Base-by-base conservation (phyloP, 1,140 invertebrate species). In the Goniozus legneri region DNA sequence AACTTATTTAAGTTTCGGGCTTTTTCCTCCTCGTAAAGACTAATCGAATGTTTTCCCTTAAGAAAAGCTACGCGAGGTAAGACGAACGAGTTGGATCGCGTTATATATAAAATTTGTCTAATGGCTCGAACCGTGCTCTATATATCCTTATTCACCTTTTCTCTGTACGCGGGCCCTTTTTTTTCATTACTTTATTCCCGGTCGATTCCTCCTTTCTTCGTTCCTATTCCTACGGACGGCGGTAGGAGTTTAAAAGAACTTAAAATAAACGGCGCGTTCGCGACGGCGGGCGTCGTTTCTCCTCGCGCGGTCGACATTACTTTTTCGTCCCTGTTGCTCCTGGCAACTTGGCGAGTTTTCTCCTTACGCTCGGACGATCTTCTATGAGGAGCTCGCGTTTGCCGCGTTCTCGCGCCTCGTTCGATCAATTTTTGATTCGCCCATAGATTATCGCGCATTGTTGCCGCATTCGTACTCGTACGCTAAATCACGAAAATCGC, bases 91-190 rank as follows among this genome's bases (percentile, higher is more conserved):
- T 54, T 60, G 54, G 49, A 40, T 47, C 30, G 16, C 34, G 58
- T 56, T 64, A 68, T 68, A 68, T 65, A 68, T 68, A 68, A 69
- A 68, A 69, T 68, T 69, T 69, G 64, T 68, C 67, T 69, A 69
- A 69, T 68, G 67, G 67, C 52, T 67, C 50, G 65, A 47, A 62
- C 54, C 47, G 49, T 44, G 47, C 20, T 35, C 35, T 35, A 30
- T 24, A 20, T 33, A 15, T 12, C n/a, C 15, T 16, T 19, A 27
- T 22, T 12, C 8, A 15, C 44, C 20, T 19, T 47, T 24, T 14
- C 20, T 27, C 10, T 27, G 4, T 10, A 4, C 4, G 8, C 22
- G 35, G 32, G 24, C 22, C 12, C 41, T 53, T 53, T 56, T 56
- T 58, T 60, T 62, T 33, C 51, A 56, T 45, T 31, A 13, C 44